Conservation (phyloP, 1,140 invertebrate species). For the Brachionus paranguensis region DNA sequence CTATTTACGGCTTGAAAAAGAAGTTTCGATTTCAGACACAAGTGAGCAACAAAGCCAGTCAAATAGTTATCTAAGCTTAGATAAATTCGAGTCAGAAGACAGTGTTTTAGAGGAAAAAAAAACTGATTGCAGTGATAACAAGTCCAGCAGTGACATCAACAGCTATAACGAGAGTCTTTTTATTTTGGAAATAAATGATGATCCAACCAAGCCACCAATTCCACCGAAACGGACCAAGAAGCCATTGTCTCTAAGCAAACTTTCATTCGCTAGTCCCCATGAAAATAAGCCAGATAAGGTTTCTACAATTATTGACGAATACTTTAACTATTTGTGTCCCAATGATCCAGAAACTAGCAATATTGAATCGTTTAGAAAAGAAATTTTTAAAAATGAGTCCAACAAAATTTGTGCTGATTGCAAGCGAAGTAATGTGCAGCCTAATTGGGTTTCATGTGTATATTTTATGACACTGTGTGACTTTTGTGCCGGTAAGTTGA, state of each 20-base stretch:
- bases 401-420: slow-evolving; percentile 13
- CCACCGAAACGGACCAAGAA: slow-evolving; percentile 9
- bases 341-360: neutral
- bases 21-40: neutral
- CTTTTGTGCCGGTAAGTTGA: neutral
- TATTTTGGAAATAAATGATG: neutral
- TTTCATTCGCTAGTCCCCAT: neutral
- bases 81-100: neutral
- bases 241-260: neutral
- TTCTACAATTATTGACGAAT: neutral
- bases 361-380: neutral
- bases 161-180: neutral
- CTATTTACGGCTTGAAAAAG: neutral
- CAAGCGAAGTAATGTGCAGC: neutral
- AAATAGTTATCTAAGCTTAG: neutral
- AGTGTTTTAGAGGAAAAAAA: neutral
- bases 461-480: slow-evolving; percentile 18
- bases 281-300: neutral
- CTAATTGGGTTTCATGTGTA: neutral
- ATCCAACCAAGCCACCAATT: neutral
- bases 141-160: neutral
- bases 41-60: neutral
- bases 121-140: neutral
- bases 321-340: neutral
- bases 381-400: neutral